Evolutionary conservation across 2,113 vertebrate species (phyloP).

Genomic region (Passer domesticus): DNA sequence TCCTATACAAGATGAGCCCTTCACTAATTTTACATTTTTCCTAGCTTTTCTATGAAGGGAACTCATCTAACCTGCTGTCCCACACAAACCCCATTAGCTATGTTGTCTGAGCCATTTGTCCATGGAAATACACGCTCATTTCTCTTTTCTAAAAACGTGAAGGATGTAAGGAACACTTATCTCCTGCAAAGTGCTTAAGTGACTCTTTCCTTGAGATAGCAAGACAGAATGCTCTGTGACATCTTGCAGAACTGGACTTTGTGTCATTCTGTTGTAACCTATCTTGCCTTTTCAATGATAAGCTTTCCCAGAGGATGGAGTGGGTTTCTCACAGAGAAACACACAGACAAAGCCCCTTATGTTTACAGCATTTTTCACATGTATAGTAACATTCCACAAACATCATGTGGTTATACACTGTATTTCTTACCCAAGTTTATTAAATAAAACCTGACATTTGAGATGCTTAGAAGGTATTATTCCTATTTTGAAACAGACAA

Average conservation of each 20-base stretch:
- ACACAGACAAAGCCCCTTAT: neutral
- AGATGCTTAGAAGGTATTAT: neutral
- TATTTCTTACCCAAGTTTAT: neutral
- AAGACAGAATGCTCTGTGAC: neutral
- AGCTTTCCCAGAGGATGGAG: neutral
- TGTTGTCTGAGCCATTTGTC: neutral
- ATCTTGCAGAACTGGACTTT: neutral
- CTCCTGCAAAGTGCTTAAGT: neutral
- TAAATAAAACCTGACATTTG: slow-evolving; percentile 17
- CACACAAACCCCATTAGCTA: neutral
- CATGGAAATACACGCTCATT: neutral
- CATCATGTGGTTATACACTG: neutral
- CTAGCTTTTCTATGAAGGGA: neutral
- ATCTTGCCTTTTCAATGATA: neutral
- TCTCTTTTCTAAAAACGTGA: neutral
- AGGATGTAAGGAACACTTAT: neutral
- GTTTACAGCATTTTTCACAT: neutral
- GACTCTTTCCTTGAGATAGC: neutral
- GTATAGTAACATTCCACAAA: neutral
- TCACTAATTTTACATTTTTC: neutral
- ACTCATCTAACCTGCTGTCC: neutral
- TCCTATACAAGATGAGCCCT: neutral
- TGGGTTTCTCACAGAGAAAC: neutral
- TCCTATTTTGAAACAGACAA: slow-evolving; percentile 30
- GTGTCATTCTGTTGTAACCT: neutral